These are phyloP conservation scores for Pampusana beccarii DNA, from an alignment of 2,113 vertebrate genomes.

Conservation along the genomic window DNA sequence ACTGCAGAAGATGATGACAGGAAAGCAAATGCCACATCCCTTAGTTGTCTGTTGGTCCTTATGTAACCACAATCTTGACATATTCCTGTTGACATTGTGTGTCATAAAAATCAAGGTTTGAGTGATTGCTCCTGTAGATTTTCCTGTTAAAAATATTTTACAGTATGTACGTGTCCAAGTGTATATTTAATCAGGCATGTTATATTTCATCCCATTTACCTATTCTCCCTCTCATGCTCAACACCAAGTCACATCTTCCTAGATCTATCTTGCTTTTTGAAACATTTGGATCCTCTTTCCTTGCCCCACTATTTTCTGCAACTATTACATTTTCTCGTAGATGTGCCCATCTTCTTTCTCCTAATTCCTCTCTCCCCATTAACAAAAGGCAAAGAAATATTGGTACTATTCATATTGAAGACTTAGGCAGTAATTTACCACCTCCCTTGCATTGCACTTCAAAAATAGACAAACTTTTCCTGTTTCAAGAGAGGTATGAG, in stretches of 20 bases:
- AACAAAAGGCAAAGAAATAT: constrained; percentile 13
- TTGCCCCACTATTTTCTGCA: neutral
- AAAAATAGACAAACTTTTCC: constrained; percentile 10
- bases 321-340: neutral
- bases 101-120: constrained; percentile 58
- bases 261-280: neutral
- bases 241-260: neutral
- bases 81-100: constrained; percentile 49
- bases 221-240: neutral
- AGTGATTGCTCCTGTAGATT: constrained; percentile 60
- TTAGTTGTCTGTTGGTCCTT: constrained; percentile 51
- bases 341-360: neutral
- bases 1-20: constrained; percentile 55
- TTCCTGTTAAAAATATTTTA: constrained; percentile 52
- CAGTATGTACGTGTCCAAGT: neutral
- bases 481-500: neutral
- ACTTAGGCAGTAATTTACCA: neutral
- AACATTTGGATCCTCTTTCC: neutral
- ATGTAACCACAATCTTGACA: constrained; percentile 48
- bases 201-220: constrained; percentile 30
- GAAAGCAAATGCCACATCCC: constrained; percentile 49
- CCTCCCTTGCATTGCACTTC: neutral
- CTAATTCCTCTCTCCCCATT: neutral
- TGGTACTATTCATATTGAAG: neutral
- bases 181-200: neutral